Percentiles rank a stretch among this genome's conserved stretches.
Evolutionary conservation across 2,888 invertebrate genomes (phyloP).

Genomic region (Steinernema scapterisci): DNA sequence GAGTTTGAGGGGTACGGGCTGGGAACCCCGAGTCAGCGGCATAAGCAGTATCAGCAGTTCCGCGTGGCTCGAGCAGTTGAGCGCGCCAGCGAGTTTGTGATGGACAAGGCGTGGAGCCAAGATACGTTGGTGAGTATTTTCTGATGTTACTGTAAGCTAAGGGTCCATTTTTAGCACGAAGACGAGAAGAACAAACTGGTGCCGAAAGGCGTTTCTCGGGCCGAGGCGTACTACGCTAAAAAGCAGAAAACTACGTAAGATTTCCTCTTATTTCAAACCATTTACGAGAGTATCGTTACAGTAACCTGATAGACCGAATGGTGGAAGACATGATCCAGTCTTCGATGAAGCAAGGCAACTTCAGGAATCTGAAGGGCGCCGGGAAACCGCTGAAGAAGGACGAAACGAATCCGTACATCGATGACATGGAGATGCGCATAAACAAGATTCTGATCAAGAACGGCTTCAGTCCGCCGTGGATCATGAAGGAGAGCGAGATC

Average conservation of each 20-base stretch:
- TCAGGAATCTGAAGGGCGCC: conserved; percentile 80
- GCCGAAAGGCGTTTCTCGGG: conserved; percentile 68
- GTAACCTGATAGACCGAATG: conserved; percentile 80
- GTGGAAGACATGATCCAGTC: conserved; percentile 91
- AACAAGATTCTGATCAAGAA: conserved; percentile 85
- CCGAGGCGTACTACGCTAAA: conserved; percentile 74
- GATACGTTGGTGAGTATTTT: conserved; percentile 2
- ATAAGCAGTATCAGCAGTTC: conserved; percentile 78
- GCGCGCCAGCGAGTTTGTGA: conserved; percentile 73
- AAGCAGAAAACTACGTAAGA: conserved; percentile 78
- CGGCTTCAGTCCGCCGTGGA: conserved; percentile 85
- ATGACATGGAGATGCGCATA: conserved; percentile 83
- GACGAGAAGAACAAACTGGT: conserved; percentile 74
- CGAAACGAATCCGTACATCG: conserved; percentile 82
- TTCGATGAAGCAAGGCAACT: conserved; percentile 86
- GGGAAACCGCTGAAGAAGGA: conserved; percentile 81
- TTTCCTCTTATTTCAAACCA: background rate
- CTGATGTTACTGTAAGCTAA: background rate
- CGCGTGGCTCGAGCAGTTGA: conserved; percentile 77
- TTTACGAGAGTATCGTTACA: conserved; percentile 2
- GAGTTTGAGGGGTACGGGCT: conserved; percentile 80
- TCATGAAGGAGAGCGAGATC: conserved; percentile 83
- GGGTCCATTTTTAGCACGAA: conserved; percentile 62
- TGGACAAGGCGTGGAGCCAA: conserved; percentile 51
- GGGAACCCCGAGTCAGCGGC: conserved; percentile 79